phyloP scores from a whole-genome alignment of 2,113 vertebrate species.

The Brachyhypopomus occidentalis region DNA sequence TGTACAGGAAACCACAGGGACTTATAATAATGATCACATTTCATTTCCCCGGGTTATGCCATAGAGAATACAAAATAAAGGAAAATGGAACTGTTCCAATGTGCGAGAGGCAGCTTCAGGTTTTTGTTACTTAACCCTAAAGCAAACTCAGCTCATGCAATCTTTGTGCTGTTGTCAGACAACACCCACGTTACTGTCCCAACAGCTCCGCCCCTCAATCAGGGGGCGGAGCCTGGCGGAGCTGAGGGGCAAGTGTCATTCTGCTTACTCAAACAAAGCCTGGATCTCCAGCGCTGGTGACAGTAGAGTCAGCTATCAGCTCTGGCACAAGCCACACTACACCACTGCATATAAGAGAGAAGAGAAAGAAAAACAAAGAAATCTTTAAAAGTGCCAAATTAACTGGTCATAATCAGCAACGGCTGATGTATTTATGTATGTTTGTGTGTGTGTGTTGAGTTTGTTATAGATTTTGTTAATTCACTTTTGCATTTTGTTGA shows the following conservation, averaged over 20 bases:
- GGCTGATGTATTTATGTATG: slow-evolving; percentile 50
- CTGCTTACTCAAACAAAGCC: too few species aligned
- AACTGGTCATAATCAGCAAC: slow-evolving; percentile 71
- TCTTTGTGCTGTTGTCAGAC: background rate
- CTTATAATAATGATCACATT: slow-evolving; percentile 72
- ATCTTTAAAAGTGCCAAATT: slow-evolving; percentile 50
- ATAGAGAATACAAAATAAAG: slow-evolving; percentile 69
- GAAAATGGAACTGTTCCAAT: slow-evolving; percentile 66
- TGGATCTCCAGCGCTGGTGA: too few species aligned
- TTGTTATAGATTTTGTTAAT: too few species aligned
- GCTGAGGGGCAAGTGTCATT: too few species aligned
- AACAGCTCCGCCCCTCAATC: too few species aligned
- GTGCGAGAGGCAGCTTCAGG: slow-evolving; percentile 55
- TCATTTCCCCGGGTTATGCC: slow-evolving; percentile 69
- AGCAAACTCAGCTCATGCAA: slow-evolving; percentile 8
- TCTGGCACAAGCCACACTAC: too few species aligned
- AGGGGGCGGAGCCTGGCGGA: too few species aligned
- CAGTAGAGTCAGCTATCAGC: too few species aligned
- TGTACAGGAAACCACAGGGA: slow-evolving; percentile 64
- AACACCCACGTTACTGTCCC: background rate
- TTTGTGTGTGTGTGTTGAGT: slow-evolving; percentile 7
- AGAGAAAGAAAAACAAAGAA: background rate
- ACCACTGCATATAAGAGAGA: background rate
- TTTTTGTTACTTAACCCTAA: slow-evolving; percentile 29
- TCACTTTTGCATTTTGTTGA: too few species aligned